Conservation (phyloP, 1,140 invertebrate species). For the Arctopsyche grandis region DNA sequence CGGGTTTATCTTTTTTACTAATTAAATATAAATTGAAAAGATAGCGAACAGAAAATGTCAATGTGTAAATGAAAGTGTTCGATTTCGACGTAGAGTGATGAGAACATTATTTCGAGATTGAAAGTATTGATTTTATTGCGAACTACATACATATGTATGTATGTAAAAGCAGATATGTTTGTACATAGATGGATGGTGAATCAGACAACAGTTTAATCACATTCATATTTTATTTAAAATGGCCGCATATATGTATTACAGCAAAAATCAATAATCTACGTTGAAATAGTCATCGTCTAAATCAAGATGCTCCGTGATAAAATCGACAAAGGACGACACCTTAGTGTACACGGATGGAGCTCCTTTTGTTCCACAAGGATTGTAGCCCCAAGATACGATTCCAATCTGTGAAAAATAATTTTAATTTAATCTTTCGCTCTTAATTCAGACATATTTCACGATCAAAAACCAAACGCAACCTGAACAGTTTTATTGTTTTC, state of each 20-base stretch:
- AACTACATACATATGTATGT: too few relatives aligned
- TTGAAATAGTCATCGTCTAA: conserved; percentile 40
- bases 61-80: too few relatives aligned
- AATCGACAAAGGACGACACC: conserved; percentile 69
- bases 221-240: not conserved
- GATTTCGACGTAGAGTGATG: too few relatives aligned
- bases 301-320: conserved; percentile 57
- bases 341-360: conserved; percentile 78
- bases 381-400: conserved; percentile 80
- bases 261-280: too few relatives aligned
- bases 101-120: too few relatives aligned
- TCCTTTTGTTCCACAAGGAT: conserved; percentile 73
- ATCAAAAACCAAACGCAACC: conserved; percentile 12
- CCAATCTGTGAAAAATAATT: conserved; percentile 65
- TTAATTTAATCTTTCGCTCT: not conserved
- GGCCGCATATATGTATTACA: not conserved
- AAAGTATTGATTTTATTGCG: too few relatives aligned
- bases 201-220: not conserved
- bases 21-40: too few relatives aligned
- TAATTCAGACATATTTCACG: not conserved
- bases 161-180: too few relatives aligned
- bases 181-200: too few relatives aligned
- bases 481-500: conserved; percentile 46
- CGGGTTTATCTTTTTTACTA: too few relatives aligned
- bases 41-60: too few relatives aligned